Evolutionary conservation across 1,140 invertebrate genomes (phyloP).

Genomic region (Lasioglossum albipes): DNA sequence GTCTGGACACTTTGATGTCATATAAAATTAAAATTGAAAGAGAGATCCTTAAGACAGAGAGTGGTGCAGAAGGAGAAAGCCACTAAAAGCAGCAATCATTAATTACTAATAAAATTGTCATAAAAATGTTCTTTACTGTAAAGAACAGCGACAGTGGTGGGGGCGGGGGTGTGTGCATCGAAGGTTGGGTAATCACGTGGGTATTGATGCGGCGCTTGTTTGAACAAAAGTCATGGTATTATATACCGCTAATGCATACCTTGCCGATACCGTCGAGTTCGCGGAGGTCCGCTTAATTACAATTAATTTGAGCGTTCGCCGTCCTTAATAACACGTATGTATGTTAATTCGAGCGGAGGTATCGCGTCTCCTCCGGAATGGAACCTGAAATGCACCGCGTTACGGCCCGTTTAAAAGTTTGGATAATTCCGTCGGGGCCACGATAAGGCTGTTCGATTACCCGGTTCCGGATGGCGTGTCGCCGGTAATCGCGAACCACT

Average conservation of each 20-base stretch:
- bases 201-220: too few relatives aligned
- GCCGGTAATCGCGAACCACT: conserved; percentile 13
- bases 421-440: not conserved
- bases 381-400: conserved; percentile 1
- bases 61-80: too few relatives aligned
- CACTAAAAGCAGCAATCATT: too few relatives aligned
- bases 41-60: too few relatives aligned
- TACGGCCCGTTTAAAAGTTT: conserved; percentile 17
- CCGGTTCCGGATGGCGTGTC: not conserved
- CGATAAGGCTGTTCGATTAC: conserved; percentile 27
- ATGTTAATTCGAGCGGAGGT: not conserved
- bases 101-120: too few relatives aligned
- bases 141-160: too few relatives aligned
- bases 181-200: too few relatives aligned
- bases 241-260: not conserved
- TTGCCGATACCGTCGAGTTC: not conserved
- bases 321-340: not conserved
- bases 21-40: too few relatives aligned
- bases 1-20: too few relatives aligned
- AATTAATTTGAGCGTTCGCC: not conserved
- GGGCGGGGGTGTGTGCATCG: too few relatives aligned
- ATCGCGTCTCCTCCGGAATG: not conserved
- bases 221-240: too few relatives aligned
- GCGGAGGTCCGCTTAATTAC: conserved; percentile 3
- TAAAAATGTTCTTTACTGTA: too few relatives aligned